Evolutionary conservation across 2,797 vertebrate species (phyloP), one percentile per base, ranked within the genome.

Genomic region (Aeoliscus strigatus): DNA sequence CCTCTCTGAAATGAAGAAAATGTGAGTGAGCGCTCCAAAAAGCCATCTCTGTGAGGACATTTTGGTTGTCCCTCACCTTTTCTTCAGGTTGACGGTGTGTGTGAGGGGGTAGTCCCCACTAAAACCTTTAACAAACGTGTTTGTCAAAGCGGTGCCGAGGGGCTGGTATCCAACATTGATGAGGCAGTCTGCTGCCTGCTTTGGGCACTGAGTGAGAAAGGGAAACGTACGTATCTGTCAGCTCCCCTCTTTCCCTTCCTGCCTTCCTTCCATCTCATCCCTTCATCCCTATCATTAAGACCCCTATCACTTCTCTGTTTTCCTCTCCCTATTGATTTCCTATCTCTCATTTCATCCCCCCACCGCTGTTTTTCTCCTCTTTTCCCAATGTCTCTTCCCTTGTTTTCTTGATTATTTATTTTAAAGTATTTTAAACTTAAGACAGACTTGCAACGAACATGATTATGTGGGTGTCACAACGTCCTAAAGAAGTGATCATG

Each of bases 121-220:
- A n/a, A n/a, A n/a, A n/a, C n/a, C n/a, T n/a, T n/a, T n/a, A n/a
- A n/a, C n/a, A n/a, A n/a, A n/a, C 18, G 27, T 14, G 34, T 39
- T 47, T 55, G 17, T 53, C 51, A 25, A 56, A 9, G 18, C 35
- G 47, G 18, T 23, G 41, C 51, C 57, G 42, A 63, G 39, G 42
- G 62, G 46, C 60, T 28, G 5, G 14, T 41, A 77, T 83, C 18
- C 51, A 85, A 63, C 73, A 84, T 80, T 73, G 43, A 87, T 79
- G 60, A 74, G 28, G 39, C 66, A 54, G 75, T 80, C 77, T 80
- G 76, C 53, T 62, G 52, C 0, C 52, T 44, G 64, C 72, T 72
- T 40, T 6, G 36, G 67, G 69, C 67, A 2, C 21, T 39, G 31
- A 64, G 39, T 1, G 18, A 40, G 21, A 28, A 7, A 24, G 10